Base-by-base conservation (phyloP, 2,888 invertebrate genomes). In the Monoplex corrugatus region DNA sequence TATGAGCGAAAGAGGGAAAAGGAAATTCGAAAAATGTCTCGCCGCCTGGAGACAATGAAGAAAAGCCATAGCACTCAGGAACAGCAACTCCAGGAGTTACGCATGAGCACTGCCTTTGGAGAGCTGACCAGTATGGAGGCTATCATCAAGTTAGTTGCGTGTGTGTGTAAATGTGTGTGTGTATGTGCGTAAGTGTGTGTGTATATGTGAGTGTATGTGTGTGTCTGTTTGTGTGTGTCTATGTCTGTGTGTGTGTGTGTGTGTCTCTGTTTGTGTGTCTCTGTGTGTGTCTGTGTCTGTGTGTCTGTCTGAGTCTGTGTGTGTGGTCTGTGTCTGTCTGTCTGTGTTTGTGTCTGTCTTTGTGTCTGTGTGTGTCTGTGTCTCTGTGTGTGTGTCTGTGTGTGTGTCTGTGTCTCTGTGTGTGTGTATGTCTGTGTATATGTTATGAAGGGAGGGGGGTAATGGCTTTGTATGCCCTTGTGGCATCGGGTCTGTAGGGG, bases 1-100 rank as follows among this genome's bases (percentile, higher is more conserved):
- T 95, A 92, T 91, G 94, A 95, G 89, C 91, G 92, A 88, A 94
- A 94, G 88, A 89, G 93, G 89, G 93, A 93, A 40, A 92, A 92
- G 83, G 94, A 94, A 78, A 93, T 94, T n/a, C 93, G 93, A 86
- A 92, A 92, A 50, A 91, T 94, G 32, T 92, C 93, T 78, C 89
- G 91, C 19, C 93, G 92, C 89, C 92, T 95, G 85, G 93, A 93
- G 86, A 91, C 91, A 82, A 89, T 93, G 88, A 91, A 92, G 82
- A 89, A 92, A 50, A 92, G 92, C 63, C 92, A 93, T 87, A 88
- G 87, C 28, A 91, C 92, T 57, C 92, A 95, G 87, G 93, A 94
- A 80, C 92, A 93, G 44, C 90, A 94, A 45, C 92, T 95, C 63
- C 87, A 92, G 45, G 92, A 93, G 44, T 91, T 94, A 90, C 92